Evolutionary conservation across 1,140 invertebrate species (phyloP).

Genomic region (Drosophila subpulchrella): DNA sequence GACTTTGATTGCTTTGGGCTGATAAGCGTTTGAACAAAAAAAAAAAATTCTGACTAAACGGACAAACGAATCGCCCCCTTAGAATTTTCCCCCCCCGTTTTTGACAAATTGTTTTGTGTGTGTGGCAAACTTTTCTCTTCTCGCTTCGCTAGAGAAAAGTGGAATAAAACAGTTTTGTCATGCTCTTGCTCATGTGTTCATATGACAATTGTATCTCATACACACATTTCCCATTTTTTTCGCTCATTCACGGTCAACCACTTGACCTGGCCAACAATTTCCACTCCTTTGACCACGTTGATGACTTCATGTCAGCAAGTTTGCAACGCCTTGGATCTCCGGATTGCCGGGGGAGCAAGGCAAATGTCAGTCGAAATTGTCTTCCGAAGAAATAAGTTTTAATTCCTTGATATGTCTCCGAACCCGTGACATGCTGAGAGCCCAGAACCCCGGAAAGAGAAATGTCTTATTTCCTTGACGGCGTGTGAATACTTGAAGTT

Average conservation of each 20-base stretch:
- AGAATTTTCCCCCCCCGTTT: not conserved
- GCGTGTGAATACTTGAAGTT: constrained; percentile 9
- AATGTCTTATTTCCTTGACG: not conserved
- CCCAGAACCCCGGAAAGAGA: not conserved
- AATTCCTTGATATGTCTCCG: constrained; percentile 25
- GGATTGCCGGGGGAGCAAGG: constrained; percentile 16
- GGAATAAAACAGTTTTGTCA: constrained; percentile 53
- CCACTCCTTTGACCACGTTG: constrained; percentile 21
- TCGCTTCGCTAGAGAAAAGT: constrained; percentile 9
- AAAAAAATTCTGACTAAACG: constrained; percentile 34
- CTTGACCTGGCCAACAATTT: constrained; percentile 60
- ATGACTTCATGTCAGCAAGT: constrained; percentile 59
- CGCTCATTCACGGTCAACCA: constrained; percentile 58
- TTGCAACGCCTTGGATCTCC: constrained; percentile 33
- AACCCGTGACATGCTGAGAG: constrained; percentile 18
- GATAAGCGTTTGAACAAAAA: constrained; percentile 45
- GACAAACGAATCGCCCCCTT: not conserved
- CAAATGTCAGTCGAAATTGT: constrained; percentile 35
- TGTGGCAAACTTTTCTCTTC: constrained; percentile 19
- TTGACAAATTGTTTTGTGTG: constrained; percentile 52
- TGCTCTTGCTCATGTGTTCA: constrained; percentile 24
- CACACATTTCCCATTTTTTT: constrained; percentile 24
- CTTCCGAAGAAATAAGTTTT: constrained; percentile 31
- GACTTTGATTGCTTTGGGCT: constrained; percentile 50
- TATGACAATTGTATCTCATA: constrained; percentile 38